Evolutionary conservation across 2,797 vertebrate genomes (phyloP).

Genomic region (Ctenopoma kingsleyae): DNA sequence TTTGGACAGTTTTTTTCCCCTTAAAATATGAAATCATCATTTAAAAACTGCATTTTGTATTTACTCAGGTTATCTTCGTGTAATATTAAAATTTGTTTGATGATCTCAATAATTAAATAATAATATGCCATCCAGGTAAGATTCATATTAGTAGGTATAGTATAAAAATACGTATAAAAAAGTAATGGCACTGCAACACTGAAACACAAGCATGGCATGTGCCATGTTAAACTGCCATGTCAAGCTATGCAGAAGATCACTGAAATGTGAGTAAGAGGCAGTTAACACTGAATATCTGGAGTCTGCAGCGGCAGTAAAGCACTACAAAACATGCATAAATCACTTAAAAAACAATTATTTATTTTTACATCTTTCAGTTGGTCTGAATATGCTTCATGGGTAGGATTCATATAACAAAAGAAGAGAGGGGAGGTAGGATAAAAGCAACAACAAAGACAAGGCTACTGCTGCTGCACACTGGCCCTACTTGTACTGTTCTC

Average conservation of each 20-base stretch:
- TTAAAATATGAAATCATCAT: too few species aligned
- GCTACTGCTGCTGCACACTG: conserved; percentile 43
- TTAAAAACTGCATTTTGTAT: too few species aligned
- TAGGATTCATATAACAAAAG: conserved; percentile 42
- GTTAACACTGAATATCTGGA: conserved; percentile 34
- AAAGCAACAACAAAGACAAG: conserved; percentile 24
- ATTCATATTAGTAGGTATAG: too few species aligned
- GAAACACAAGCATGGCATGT: conserved; percentile 2
- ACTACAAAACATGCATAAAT: conserved; percentile 36
- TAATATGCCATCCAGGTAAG: too few species aligned
- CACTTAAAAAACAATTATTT: conserved; percentile 52
- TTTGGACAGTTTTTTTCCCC: too few species aligned
- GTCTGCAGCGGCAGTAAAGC: conserved; percentile 27
- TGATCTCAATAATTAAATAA: too few species aligned
- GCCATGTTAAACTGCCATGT: conserved; percentile 3
- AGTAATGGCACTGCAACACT: background rate
- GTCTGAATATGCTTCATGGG: conserved; percentile 41
- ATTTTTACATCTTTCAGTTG: conserved; percentile 43
- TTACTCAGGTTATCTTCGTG: too few species aligned
- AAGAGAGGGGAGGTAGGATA: conserved; percentile 32
- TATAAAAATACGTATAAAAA: background rate
- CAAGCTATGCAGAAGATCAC: conserved; percentile 1
- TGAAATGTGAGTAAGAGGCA: conserved; percentile 20
- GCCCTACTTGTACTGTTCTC: conserved; percentile 35
- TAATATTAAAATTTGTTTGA: too few species aligned